Evolutionary conservation across 2,797 vertebrate genomes (phyloP).

Genomic region (Gorsachius magnificus): DNA sequence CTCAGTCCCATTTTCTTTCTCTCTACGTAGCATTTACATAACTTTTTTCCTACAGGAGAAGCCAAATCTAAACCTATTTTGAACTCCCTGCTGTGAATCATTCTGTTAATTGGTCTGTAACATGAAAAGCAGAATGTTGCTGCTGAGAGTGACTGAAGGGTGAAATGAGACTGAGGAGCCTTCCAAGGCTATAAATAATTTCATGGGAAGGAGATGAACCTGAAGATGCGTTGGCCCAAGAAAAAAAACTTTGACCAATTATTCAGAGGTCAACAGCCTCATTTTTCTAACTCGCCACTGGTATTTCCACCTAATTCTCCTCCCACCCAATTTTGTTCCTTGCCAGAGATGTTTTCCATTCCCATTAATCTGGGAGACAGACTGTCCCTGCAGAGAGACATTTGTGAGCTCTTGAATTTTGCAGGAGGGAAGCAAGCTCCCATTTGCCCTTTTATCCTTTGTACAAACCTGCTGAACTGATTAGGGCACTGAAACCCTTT

Average conservation of each 20-base stretch:
- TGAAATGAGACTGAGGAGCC: constrained; percentile 52
- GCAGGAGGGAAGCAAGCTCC: background rate
- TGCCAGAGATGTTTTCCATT: background rate
- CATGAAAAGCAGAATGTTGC: constrained; percentile 55
- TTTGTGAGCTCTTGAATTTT: background rate
- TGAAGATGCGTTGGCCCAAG: constrained; percentile 10
- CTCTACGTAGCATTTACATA: background rate
- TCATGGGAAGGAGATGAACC: constrained; percentile 46
- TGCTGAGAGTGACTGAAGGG: constrained; percentile 62
- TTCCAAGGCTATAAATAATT: constrained; percentile 59
- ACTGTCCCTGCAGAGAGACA: background rate
- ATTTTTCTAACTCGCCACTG: constrained; percentile 23
- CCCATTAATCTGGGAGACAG: background rate
- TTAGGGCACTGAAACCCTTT: background rate
- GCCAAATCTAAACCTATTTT: constrained; percentile 45
- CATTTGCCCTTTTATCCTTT: constrained; percentile 3
- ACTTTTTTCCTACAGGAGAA: constrained; percentile 21
- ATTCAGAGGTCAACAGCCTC: constrained; percentile 37
- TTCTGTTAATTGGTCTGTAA: constrained; percentile 67
- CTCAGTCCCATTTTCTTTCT: background rate
- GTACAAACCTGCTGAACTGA: background rate
- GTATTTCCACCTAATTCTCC: background rate
- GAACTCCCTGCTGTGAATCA: constrained; percentile 65
- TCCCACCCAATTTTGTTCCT: background rate
- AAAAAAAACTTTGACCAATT: constrained; percentile 36